These are phyloP conservation scores for Eubucco bourcierii DNA, from an alignment of 2,113 vertebrate genomes.

Conservation along the genomic window DNA sequence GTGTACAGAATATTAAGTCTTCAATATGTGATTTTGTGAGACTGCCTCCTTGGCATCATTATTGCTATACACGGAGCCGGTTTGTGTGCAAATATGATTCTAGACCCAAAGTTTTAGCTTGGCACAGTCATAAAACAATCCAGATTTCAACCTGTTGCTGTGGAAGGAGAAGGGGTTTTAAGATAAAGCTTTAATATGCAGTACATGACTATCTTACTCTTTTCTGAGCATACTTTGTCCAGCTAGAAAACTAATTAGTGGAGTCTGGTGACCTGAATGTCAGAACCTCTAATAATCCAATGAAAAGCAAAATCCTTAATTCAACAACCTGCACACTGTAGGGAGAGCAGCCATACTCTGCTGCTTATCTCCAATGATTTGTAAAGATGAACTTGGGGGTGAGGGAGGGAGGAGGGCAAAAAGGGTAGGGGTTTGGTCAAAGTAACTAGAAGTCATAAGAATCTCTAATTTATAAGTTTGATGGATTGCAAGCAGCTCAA, in stretches of 20 bases:
- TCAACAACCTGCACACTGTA: neutral
- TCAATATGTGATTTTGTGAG: slow-evolving; percentile 41
- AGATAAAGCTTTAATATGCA: slow-evolving; percentile 8
- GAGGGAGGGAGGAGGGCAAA: neutral
- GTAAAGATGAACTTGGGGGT: neutral
- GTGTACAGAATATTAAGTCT: slow-evolving; percentile 66
- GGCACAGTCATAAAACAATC: slow-evolving; percentile 2
- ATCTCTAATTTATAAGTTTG: neutral
- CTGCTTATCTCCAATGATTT: neutral
- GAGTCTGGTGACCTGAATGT: slow-evolving; percentile 23
- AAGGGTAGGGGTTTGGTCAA: neutral
- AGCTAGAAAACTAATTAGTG: slow-evolving; percentile 33
- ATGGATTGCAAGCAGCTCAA: neutral
- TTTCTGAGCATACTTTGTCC: neutral
- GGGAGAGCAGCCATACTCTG: neutral
- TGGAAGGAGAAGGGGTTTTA: neutral
- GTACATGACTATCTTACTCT: neutral
- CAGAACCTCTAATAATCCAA: slow-evolving; percentile 47
- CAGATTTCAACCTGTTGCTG: slow-evolving; percentile 49
- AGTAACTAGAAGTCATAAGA: neutral
- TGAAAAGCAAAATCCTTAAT: slow-evolving; percentile 30
- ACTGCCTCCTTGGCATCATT: neutral
- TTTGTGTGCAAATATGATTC: slow-evolving; percentile 48
- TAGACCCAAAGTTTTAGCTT: slow-evolving; percentile 16
- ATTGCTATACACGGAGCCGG: slow-evolving; percentile 2